These are phyloP conservation scores for Cossypha caffra DNA, from an alignment of 2,797 vertebrate genomes.

Conservation along the genomic window DNA sequence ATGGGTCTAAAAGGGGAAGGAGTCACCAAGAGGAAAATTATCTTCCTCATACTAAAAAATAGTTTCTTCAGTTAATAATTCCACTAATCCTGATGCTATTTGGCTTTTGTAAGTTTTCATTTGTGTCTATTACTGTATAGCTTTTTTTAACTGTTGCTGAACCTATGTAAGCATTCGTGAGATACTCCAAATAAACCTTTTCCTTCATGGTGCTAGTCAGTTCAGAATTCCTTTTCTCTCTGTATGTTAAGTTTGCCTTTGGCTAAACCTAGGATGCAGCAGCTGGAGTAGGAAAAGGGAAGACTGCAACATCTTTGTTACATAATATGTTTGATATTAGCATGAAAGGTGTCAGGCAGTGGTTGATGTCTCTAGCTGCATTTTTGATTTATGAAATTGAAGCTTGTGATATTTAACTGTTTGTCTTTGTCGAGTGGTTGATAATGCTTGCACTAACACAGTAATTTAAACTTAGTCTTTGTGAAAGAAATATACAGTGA, in stretches of 20 bases:
- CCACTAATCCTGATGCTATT: neutral
- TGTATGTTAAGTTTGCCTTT: neutral
- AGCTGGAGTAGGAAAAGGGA: neutral
- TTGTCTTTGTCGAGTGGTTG: neutral
- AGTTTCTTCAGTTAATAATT: neutral
- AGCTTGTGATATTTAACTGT: neutral
- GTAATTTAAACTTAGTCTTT: neutral
- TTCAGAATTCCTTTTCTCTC: neutral
- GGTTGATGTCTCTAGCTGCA: neutral
- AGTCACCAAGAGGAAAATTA: neutral
- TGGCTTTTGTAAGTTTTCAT: neutral
- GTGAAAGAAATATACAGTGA: neutral
- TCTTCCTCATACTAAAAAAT: neutral
- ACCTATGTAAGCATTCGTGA: neutral
- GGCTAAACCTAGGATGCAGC: neutral
- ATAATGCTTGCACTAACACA: neutral
- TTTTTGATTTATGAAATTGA: neutral
- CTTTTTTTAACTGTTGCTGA: neutral
- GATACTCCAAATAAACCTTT: neutral
- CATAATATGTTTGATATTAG: neutral
- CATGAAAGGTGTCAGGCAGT: neutral
- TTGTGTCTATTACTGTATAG: neutral
- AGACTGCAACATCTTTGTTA: neutral
- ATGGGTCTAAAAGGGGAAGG: neutral
- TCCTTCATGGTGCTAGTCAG: neutral